Conservation (phyloP, 2,797 vertebrate species). For the Amniataba percoides region DNA sequence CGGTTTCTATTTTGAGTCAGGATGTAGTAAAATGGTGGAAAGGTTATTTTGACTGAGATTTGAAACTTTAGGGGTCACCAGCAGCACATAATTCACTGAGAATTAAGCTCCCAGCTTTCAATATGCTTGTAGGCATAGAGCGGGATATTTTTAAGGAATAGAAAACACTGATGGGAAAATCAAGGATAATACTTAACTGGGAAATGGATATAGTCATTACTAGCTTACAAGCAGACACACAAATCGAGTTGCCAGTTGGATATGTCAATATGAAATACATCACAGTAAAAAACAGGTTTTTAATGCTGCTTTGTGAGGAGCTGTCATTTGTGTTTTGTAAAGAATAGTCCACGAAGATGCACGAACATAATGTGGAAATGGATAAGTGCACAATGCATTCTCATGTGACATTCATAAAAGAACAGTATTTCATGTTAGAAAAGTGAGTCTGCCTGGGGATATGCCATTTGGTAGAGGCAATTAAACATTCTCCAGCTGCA, state of each 20-base stretch:
- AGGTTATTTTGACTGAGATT: conserved; percentile 63
- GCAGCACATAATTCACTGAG: neutral
- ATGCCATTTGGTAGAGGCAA: conserved; percentile 22
- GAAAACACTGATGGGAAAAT: neutral
- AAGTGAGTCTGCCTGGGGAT: conserved; percentile 9
- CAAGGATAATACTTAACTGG: neutral
- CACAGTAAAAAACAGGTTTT: neutral
- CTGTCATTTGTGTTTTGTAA: neutral
- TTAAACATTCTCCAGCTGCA: conserved; percentile 45
- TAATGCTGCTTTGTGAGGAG: neutral
- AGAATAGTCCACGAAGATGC: neutral
- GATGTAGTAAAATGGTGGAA: conserved; percentile 51
- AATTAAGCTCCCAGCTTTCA: neutral
- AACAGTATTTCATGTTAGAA: conserved; percentile 22
- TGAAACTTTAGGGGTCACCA: conserved; percentile 63
- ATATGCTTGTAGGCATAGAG: neutral
- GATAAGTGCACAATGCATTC: neutral
- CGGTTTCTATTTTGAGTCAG: conserved; percentile 65
- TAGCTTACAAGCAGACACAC: neutral
- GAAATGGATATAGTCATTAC: neutral
- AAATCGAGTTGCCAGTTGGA: neutral
- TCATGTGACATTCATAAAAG: neutral
- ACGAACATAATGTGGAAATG: neutral
- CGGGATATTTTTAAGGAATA: neutral
- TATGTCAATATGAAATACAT: neutral